These are phyloP conservation scores for Steatornis caripensis DNA, from an alignment of 2,113 vertebrate genomes.

Conservation along the genomic window DNA sequence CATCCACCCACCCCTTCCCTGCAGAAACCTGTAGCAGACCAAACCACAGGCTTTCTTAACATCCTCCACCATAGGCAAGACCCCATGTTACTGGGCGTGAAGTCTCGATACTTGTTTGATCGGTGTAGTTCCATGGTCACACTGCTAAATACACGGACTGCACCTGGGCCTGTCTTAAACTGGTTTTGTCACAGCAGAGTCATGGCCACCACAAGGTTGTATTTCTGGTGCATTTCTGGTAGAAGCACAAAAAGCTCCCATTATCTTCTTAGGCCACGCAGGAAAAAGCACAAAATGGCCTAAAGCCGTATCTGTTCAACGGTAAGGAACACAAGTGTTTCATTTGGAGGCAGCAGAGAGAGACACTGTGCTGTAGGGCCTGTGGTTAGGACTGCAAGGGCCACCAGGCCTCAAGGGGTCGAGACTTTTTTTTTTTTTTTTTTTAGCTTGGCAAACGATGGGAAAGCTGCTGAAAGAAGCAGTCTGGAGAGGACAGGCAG, in stretches of 20 bases:
- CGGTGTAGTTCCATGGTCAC: not conserved
- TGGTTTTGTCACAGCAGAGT: not conserved
- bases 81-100: not conserved
- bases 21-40: not conserved
- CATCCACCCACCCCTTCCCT: not conserved
- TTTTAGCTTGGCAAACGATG: not conserved
- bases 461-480: not conserved
- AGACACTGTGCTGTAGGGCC: not conserved
- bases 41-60: not conserved
- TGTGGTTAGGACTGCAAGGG: not conserved
- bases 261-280: not conserved
- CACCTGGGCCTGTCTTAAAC: not conserved
- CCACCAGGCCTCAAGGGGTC: not conserved
- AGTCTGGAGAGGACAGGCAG: not conserved
- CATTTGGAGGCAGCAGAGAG: not conserved
- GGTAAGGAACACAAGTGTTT: not conserved
- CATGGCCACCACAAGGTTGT: not conserved
- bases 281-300: not conserved
- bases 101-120: no score
- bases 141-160: not conserved
- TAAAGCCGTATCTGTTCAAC: fast-evolving
- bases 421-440: not conserved
- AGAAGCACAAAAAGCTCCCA: not conserved
- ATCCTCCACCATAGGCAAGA: not conserved
- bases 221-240: not conserved